Conservation (phyloP, 2,888 invertebrate genomes). For the Zonitis immaculata region DNA sequence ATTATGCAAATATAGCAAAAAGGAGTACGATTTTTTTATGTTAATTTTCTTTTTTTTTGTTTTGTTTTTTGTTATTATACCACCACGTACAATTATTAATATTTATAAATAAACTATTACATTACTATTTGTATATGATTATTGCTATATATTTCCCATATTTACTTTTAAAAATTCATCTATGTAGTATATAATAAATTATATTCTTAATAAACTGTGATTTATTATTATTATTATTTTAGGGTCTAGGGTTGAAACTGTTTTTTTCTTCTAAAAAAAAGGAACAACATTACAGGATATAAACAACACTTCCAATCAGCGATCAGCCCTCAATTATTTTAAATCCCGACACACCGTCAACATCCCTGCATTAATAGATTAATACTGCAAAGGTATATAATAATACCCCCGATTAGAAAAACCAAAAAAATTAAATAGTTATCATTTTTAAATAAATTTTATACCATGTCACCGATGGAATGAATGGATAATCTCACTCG, state of each 20-base stretch:
- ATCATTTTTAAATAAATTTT: too few relatives aligned
- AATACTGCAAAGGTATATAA: constrained; percentile 44
- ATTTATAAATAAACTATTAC: constrained; percentile 35
- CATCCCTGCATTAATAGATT: constrained; percentile 40
- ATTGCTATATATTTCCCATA: constrained; percentile 48
- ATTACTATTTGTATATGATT: constrained; percentile 43
- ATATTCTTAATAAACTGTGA: background rate
- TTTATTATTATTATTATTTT: background rate
- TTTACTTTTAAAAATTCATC: constrained; percentile 20
- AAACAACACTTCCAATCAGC: constrained; percentile 35
- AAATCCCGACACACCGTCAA: constrained; percentile 13
- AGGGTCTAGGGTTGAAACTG: constrained; percentile 1
- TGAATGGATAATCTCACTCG: constrained; percentile 19
- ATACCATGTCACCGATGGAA: constrained; percentile 17
- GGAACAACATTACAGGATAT: constrained; percentile 42
- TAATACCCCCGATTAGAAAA: constrained; percentile 22
- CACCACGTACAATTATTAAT: constrained; percentile 19
- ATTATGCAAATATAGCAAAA: constrained; percentile 23
- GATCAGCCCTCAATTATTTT: constrained; percentile 27
- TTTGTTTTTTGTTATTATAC: background rate
- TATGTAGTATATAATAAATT: background rate
- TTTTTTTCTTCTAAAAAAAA: constrained; percentile 32
- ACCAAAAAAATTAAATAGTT: too few relatives aligned
- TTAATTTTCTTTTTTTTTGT: background rate
- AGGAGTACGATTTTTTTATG: constrained; percentile 9